A percentile compares a stretch with the other conserved stretches of the same genome.
Conservation (phyloP, 2,888 invertebrate species). For the Charanyca ferruginea region DNA sequence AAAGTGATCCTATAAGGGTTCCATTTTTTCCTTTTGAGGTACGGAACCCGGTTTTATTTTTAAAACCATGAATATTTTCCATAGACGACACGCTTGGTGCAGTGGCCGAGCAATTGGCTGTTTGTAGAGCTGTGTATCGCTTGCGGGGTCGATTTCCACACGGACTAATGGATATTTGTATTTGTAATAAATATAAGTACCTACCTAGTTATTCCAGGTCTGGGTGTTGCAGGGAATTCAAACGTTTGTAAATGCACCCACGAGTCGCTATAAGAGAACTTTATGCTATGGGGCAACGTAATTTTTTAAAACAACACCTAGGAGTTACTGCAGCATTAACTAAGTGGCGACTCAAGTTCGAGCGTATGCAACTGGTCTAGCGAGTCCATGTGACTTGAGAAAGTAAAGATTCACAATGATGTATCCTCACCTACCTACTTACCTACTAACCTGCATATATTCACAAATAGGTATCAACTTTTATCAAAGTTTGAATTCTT, state of each 20-base stretch:
- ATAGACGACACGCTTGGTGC: too few species aligned
- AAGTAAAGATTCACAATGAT: conserved; percentile 68
- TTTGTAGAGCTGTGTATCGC: not conserved
- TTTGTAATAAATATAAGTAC: too few species aligned
- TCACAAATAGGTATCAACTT: conserved; percentile 4
- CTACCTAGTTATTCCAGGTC: not conserved
- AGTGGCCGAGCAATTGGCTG: too few species aligned
- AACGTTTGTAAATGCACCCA: not conserved
- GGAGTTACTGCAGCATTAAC: conserved; percentile 22
- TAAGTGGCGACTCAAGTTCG: conserved; percentile 63
- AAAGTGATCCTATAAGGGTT: too few species aligned
- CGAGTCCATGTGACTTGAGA: conserved; percentile 73
- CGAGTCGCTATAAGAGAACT: too few species aligned
- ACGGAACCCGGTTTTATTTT: too few species aligned
- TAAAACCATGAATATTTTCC: too few species aligned
- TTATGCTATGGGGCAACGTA: too few species aligned
- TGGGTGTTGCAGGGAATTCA: not conserved
- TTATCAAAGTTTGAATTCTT: conserved; percentile 7
- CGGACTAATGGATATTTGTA: not conserved
- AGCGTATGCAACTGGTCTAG: conserved; percentile 65
- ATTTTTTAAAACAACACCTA: not conserved
- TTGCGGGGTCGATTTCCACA: not conserved
- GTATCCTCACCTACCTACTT: conserved; percentile 44
- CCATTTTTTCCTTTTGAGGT: too few species aligned
- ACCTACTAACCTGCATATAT: conserved; percentile 56